These are phyloP conservation scores for Phyllotis vaccarum DNA, from an alignment of 2,797 vertebrate species.

Conservation along the genomic window DNA sequence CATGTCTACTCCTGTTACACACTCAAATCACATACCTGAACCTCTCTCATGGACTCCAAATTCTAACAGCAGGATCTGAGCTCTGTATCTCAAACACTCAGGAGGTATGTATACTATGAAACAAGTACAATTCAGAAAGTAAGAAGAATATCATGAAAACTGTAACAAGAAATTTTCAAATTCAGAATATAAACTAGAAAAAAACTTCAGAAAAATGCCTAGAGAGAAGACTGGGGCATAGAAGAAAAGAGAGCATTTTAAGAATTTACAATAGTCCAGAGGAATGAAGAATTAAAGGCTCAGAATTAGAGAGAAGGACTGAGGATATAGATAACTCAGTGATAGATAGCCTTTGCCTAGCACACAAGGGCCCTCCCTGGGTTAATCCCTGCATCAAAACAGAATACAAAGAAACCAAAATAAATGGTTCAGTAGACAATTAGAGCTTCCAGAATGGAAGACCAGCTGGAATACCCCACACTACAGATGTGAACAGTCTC, in stretches of 20 bases:
- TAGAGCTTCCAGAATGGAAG: background rate
- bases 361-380: background rate
- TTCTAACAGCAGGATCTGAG: background rate
- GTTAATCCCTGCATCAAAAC: background rate
- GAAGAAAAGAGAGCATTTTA: background rate
- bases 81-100: slow-evolving; percentile 28
- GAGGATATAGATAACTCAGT: background rate
- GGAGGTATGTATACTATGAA: background rate
- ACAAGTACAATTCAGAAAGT: background rate
- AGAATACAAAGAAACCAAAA: background rate
- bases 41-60: slow-evolving; percentile 12
- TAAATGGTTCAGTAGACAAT: background rate
- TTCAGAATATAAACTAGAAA: background rate
- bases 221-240: background rate
- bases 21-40: background rate
- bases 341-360: background rate
- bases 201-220: background rate
- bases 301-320: background rate
- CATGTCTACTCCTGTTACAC: background rate
- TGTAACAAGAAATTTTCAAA: slow-evolving; percentile 43
- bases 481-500: background rate
- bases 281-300: background rate
- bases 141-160: background rate
- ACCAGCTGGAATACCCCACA: background rate
- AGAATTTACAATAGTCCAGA: background rate